These are phyloP conservation scores for Xanthostigma xanthostigma DNA, from an alignment of 2,888 invertebrate species.

Conservation along the genomic window DNA sequence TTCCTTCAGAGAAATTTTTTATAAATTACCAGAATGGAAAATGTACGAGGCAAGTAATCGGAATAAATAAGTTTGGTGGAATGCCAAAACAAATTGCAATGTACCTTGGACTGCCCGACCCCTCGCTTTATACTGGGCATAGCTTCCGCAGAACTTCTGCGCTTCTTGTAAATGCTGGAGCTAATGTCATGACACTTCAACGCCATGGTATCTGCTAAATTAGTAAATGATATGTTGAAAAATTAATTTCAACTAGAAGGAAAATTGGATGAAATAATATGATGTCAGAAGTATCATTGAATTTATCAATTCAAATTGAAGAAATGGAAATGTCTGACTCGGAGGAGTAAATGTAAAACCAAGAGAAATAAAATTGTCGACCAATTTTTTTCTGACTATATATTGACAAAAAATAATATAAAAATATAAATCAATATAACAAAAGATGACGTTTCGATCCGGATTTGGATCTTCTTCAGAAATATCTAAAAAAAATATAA, in stretches of 20 bases:
- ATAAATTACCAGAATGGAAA: conserved; percentile 1
- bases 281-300: too few relatives aligned
- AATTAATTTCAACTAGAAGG: not conserved
- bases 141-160: not conserved
- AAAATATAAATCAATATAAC: too few relatives aligned
- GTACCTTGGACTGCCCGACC: not conserved
- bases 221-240: not conserved
- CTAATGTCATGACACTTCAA: not conserved
- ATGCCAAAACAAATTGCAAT: not conserved
- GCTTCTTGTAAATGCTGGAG: not conserved
- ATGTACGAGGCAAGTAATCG: not conserved
- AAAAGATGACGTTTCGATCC: too few relatives aligned
- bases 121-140: not conserved
- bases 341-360: too few relatives aligned
- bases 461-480: too few relatives aligned
- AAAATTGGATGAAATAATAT: too few relatives aligned
- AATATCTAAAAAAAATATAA: too few relatives aligned
- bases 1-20: not conserved
- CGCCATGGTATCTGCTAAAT: not conserved
- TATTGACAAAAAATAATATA: too few relatives aligned
- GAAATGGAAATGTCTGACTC: too few relatives aligned
- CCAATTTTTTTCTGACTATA: too few relatives aligned
- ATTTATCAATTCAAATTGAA: too few relatives aligned
- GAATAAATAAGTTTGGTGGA: not conserved
- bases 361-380: too few relatives aligned